Base-by-base conservation (phyloP, 2,113 vertebrate genomes). In the Sorex fumeus region DNA sequence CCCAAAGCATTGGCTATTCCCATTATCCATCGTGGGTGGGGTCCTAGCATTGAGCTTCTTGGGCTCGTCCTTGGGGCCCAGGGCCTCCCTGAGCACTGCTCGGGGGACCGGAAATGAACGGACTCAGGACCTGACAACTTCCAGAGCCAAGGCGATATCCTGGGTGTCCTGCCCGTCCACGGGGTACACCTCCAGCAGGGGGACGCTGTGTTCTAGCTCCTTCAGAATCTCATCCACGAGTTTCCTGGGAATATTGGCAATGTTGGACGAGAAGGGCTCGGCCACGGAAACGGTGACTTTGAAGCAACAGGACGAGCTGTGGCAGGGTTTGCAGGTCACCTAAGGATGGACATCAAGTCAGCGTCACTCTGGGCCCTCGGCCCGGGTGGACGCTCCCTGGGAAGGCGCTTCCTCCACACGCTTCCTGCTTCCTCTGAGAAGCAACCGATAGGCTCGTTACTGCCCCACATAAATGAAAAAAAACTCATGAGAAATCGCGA, bases 151-250 rank as follows among this genome's bases (percentile, higher is more conserved):
- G 86, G 97, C 96, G 95, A 97, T 96, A 45, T 96, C 94, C 45
- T 53, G 89, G 18, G 94, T 91, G 62, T 96, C 95, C 80, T 96
- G 97, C 9, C 91, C 96, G 78, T 97, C 95, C 53, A 96, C 74
- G n/a, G 97, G 97, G 78, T 97, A 97, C n/a, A 97, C 95, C 95
- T 98, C 97, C 95, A 97, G 82, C 69, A 97, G 95, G 16, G 84
- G 93, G 3, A 96, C 62, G 16, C 87, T 96, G 75, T 97, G 90
- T 87, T 98, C 97, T 66, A 96, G 12, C 67, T 98, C 97, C 77
- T 97, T 97, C 80, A 97, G 82, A 69, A 96, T 47, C 34, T 98
- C 95, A 69, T 96, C 90, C 72, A 97, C 94, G 78, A 97, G 53
- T 45, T 97, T 88, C 91, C 97, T 95, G 69, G 96, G 88, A 77